Evolutionary conservation across 2,113 vertebrate genomes (phyloP), one percentile per base, ranked within the genome.

Genomic region (Elgaria multicarinata): DNA sequence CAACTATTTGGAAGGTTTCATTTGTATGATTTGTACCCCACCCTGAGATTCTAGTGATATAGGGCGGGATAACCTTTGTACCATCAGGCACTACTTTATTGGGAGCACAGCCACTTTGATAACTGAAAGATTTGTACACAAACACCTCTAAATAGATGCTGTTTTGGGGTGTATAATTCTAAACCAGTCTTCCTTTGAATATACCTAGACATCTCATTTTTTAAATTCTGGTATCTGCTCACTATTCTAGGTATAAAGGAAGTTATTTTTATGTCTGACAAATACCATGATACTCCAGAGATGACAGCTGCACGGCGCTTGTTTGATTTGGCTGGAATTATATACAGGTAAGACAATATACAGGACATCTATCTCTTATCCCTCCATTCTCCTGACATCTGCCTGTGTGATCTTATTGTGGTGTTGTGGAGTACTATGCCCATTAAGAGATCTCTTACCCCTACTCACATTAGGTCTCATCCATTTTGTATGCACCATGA

Each of bases 191-290:
- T 66, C 24, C 22, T 1, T 0, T 28, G 42, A 33, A 26, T 66
- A 12, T 44, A 80, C 33, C 6, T 46, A 28, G 76, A 89, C 62
- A 46, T 78, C 46, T 80, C n/a, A n/a, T 80, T 0, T 1, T n/a
- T 58, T 67, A 71, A 90, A 89, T 83, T 89, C 64, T 94, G 88
- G 90, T 36, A 71, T 88, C 86, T 92, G 87, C 88, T 44, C 4
- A 0, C 64, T 75, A 90, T 83, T 94, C 55, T 95, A 99, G 99
- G 99, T 93, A 98, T 99, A 92, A 98, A 97, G 91, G 98, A 99
- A 89, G 98, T 99, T 66, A 97, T 99, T 93, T 99, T 97, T 96
- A 97, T 99, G 94, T 99, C 99, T 13, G 99, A 99, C 95, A 99
- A 99, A 89, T 99, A 99, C 89, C 98, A 98, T 0, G 97, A 98